These are phyloP conservation scores for Bradynema listronoti DNA, from an alignment of 1,140 invertebrate species.

Conservation along the genomic window DNA sequence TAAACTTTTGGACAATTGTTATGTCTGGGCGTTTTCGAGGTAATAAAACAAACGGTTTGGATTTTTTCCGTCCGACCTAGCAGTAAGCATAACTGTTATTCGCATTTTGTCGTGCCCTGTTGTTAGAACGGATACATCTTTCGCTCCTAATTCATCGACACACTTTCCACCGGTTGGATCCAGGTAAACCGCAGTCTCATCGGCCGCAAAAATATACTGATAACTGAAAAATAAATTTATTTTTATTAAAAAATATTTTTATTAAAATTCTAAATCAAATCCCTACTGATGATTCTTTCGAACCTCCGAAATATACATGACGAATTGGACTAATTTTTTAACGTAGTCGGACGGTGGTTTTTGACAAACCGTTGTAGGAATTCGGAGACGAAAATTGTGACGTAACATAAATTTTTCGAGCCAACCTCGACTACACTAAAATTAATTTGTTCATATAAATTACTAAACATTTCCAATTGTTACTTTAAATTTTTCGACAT, in stretches of 20 bases:
- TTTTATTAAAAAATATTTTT: neutral
- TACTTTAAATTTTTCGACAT: too few species aligned
- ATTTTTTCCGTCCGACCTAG: slow-evolving; percentile 8
- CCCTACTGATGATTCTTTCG: slow-evolving; percentile 8
- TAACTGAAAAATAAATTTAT: neutral
- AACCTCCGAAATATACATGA: slow-evolving; percentile 5
- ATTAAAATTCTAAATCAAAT: slow-evolving; percentile 3
- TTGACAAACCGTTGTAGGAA: slow-evolving; percentile 11
- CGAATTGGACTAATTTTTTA: slow-evolving; percentile 10
- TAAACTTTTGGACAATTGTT: slow-evolving; percentile 2
- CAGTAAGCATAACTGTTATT: slow-evolving; percentile 12
- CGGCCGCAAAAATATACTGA: slow-evolving; percentile 7
- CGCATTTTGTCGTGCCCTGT: slow-evolving; percentile 11
- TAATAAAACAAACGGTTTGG: neutral
- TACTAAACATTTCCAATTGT: too few species aligned
- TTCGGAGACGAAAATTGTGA: slow-evolving; percentile 6
- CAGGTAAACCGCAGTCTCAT: slow-evolving; percentile 10
- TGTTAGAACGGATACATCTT: slow-evolving; percentile 3
- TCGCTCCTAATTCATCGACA: neutral
- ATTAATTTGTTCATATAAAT: too few species aligned
- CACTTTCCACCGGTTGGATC: slow-evolving; percentile 2
- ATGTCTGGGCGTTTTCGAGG: neutral
- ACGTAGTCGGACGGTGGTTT: slow-evolving; percentile 15
- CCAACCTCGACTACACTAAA: slow-evolving; percentile 14
- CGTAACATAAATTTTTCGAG: slow-evolving; percentile 10